A percentile compares a stretch with the other conserved stretches of the same genome.
Conservation (phyloP, 2,888 invertebrate species). For the Archaeoteleia sp. region DNA sequence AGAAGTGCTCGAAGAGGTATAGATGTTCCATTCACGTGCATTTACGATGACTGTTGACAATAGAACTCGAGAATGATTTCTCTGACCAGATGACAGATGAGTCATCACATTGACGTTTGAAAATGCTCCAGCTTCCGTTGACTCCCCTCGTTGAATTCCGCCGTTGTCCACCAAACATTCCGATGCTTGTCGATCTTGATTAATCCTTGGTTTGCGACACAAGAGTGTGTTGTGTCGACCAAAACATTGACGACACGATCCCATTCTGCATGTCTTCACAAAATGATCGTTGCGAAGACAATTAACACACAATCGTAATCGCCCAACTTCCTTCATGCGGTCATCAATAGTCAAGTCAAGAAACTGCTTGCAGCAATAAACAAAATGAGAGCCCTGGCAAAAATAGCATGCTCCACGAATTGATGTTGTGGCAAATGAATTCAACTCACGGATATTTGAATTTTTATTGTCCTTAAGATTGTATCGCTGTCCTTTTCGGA, state of each 20-base stretch:
- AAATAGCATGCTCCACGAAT: conserved; percentile 19
- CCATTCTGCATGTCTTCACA: conserved; percentile 30
- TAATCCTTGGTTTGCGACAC: too few species aligned
- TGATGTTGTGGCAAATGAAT: conserved; percentile 7
- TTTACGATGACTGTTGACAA: conserved; percentile 40
- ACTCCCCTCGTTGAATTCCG: neutral
- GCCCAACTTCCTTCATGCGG: conserved; percentile 23
- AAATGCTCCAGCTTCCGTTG: neutral
- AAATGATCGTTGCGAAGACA: conserved; percentile 37
- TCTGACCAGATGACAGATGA: neutral
- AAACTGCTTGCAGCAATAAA: conserved; percentile 36
- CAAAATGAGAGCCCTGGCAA: conserved; percentile 32
- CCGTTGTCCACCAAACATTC: too few species aligned
- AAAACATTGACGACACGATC: conserved; percentile 35
- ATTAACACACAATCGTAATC: conserved; percentile 27
- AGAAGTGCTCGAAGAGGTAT: conserved; percentile 34
- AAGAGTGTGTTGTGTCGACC: conserved; percentile 39
- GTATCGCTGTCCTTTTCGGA: neutral
- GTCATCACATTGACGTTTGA: neutral
- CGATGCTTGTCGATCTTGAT: too few species aligned
- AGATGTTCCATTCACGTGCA: conserved; percentile 8
- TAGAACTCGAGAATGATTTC: neutral
- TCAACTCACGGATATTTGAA: neutral
- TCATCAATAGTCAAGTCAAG: conserved; percentile 23
- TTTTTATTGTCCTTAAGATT: neutral